Conservation (phyloP, 35 echinoderm and acorn worm species). For the Holothuria glaberrima region DNA sequence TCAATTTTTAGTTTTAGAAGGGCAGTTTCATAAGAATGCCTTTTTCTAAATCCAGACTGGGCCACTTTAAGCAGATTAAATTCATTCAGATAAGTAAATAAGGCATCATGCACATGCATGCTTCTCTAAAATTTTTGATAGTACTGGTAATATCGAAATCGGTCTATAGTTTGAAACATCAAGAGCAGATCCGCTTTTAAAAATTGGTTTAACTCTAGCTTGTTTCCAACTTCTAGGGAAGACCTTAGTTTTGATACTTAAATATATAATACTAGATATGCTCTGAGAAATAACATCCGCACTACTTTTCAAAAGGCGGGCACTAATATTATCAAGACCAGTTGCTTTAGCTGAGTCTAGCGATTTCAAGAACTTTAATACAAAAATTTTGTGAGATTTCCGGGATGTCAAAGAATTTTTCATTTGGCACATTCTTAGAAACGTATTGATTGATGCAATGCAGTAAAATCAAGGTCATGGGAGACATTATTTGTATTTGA, state of each 20-base stretch:
- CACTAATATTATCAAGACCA: background rate
- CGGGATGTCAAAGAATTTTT: background rate
- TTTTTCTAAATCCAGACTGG: constrained; percentile 22
- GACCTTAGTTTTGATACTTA: background rate
- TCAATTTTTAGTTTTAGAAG: constrained; percentile 37
- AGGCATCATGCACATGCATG: background rate
- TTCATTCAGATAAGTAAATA: constrained; percentile 8
- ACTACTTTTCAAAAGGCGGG: background rate
- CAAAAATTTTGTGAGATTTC: constrained; percentile 27
- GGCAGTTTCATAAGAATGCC: constrained; percentile 10
- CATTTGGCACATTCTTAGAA: constrained; percentile 4
- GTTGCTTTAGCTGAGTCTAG: constrained; percentile 7
- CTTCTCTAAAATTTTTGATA: constrained; percentile 33
- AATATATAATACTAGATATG: background rate
- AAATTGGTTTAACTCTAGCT: constrained; percentile 18
- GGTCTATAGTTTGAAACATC: too few species aligned
- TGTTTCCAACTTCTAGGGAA: too few species aligned
- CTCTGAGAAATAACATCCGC: background rate
- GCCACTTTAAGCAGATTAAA: background rate
- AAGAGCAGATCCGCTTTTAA: constrained; percentile 9
- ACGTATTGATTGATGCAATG: constrained; percentile 27
- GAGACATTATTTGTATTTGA: background rate
- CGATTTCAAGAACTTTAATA: constrained; percentile 4
- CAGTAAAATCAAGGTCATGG: background rate
- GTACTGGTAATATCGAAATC: background rate